Percentiles rank a stretch among this genome's conserved stretches.
These are phyloP conservation scores for Drosophila merina DNA, from an alignment of 2,888 invertebrate species.

Conservation along the genomic window DNA sequence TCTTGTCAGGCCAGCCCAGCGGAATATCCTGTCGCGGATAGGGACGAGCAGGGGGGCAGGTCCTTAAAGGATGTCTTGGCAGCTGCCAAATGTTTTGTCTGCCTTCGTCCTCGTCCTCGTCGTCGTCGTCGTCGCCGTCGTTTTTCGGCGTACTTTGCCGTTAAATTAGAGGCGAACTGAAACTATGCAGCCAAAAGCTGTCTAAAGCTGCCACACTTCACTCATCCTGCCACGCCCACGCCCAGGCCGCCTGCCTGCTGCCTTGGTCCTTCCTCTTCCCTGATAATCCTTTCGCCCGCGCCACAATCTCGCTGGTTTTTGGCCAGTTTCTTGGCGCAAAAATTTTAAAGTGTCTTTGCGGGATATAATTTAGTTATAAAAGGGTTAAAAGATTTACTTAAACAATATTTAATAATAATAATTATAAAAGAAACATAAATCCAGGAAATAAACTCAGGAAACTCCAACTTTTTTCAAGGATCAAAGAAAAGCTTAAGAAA, in stretches of 20 bases:
- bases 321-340: slow-evolving; percentile 3
- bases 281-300: slow-evolving; percentile 1
- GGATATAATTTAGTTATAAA: background rate
- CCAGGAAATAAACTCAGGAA: no score
- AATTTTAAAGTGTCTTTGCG: slow-evolving; percentile 4
- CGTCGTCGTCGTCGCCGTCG: background rate
- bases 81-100: slow-evolving; percentile 67
- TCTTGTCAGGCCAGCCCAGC: slow-evolving; percentile 47
- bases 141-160: slow-evolving; percentile 59
- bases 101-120: slow-evolving; percentile 7
- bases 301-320: background rate
- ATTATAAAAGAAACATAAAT: no score
- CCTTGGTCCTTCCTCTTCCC: background rate
- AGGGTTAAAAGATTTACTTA: background rate
- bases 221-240: slow-evolving; percentile 4
- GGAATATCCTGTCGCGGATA: background rate
- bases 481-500: no score
- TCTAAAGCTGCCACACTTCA: slow-evolving; percentile 43
- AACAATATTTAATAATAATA: no score
- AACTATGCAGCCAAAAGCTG: slow-evolving; percentile 45
- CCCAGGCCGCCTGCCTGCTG: background rate
- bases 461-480: no score
- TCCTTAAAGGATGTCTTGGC: slow-evolving; percentile 26
- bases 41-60: background rate
- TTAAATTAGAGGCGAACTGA: slow-evolving; percentile 67